Conservation (phyloP, 2,888 invertebrate species). For the Hydroisotoma schaefferi region DNA sequence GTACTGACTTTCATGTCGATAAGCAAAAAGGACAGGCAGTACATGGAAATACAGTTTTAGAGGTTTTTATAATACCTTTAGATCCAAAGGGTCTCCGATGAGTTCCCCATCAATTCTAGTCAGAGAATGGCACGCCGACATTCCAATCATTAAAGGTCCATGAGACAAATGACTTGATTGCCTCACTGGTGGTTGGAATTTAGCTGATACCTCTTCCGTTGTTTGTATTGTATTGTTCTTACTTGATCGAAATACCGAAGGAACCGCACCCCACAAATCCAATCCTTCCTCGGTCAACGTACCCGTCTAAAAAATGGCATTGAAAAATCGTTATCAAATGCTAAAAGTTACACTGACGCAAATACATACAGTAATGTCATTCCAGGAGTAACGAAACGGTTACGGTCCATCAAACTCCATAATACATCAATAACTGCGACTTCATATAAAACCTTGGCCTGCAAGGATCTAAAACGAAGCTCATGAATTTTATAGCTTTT, state of each 20-base stretch:
- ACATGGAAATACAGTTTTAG: not conserved
- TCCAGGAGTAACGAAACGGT: no score
- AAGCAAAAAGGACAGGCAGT: no score
- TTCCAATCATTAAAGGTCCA: slow-evolving; percentile 62
- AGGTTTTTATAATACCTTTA: slow-evolving; percentile 61
- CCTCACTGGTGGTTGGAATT: slow-evolving; percentile 40
- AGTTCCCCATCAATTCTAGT: slow-evolving; percentile 82
- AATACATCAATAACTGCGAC: no score
- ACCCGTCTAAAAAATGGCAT: slow-evolving; percentile 68
- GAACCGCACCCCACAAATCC: slow-evolving; percentile 89
- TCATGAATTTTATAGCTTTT: no score
- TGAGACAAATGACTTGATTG: slow-evolving; percentile 37
- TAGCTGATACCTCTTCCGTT: slow-evolving; percentile 13
- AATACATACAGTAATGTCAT: not conserved
- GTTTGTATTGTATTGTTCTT: slow-evolving; percentile 49
- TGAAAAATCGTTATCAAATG: not conserved
- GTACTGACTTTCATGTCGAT: no score
- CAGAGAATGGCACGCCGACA: slow-evolving; percentile 91
- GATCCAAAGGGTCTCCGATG: slow-evolving; percentile 90
- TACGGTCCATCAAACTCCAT: no score
- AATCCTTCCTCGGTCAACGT: slow-evolving; percentile 94
- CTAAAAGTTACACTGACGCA: not conserved
- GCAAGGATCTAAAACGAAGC: no score
- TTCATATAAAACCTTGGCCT: no score
- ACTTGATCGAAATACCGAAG: slow-evolving; percentile 54